A percentile compares a stretch with the other conserved stretches of the same genome.
phyloP scores from a whole-genome alignment of 37 sponge, comb jelly and placozoan genomes.

The Halichondria panicea region DNA sequence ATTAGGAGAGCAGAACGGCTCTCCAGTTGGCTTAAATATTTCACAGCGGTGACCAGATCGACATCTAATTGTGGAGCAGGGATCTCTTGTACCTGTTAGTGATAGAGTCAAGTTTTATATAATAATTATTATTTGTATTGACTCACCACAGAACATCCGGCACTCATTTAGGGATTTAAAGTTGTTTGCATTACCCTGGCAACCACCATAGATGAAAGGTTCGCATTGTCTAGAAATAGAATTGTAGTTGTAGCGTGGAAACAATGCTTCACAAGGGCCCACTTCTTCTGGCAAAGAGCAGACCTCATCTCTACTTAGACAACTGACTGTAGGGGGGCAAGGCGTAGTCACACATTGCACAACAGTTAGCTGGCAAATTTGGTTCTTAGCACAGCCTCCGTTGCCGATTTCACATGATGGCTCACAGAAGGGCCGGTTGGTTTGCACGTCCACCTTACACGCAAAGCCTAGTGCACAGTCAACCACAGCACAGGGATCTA shows the following conservation, averaged over 20 bases:
- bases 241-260: slow-evolving; percentile 26
- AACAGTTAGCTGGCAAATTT: background rate
- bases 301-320: background rate
- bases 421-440: no score
- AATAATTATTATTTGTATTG: no score
- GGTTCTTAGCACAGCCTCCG: background rate
- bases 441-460: no score
- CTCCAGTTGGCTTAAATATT: slow-evolving; percentile 5
- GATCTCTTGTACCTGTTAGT: no score
- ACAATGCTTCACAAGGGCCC: slow-evolving; percentile 5
- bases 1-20: slow-evolving; percentile 28
- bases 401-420: background rate
- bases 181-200: slow-evolving; percentile 28
- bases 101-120: no score
- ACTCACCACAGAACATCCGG: background rate
- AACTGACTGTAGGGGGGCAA: background rate
- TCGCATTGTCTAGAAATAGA: slow-evolving; percentile 12
- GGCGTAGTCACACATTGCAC: slow-evolving; percentile 4
- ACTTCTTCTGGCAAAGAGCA: slow-evolving; percentile 10
- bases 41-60: background rate
- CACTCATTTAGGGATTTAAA: slow-evolving; percentile 3
- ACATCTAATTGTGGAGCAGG: background rate
- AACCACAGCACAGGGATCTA: no score
- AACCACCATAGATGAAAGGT: slow-evolving; percentile 44
- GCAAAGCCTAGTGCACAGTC: no score